phyloP scores from a whole-genome alignment of 1,140 invertebrate genomes.

The Planococcus citri region DNA sequence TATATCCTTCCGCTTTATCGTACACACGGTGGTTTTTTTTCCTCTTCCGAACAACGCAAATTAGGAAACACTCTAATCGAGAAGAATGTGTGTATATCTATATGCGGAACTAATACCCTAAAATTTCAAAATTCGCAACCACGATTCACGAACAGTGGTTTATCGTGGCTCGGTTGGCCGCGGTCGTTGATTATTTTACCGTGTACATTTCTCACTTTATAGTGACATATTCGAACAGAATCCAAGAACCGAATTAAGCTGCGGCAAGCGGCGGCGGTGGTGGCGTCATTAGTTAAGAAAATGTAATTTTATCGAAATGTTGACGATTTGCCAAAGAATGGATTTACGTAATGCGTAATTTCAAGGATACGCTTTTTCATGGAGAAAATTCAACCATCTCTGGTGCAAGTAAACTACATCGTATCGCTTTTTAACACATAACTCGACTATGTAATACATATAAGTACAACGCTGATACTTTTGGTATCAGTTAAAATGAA shows the following conservation, averaged over 20 bases:
- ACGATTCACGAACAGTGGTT: not conserved
- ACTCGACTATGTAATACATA: too few relatives aligned
- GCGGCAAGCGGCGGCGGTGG: not conserved
- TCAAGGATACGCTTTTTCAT: too few relatives aligned
- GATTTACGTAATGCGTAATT: not conserved
- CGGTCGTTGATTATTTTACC: not conserved
- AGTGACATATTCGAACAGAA: not conserved
- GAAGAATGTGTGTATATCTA: constrained; percentile 7
- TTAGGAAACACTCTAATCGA: not conserved
- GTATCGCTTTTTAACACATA: too few relatives aligned
- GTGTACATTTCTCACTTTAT: not conserved
- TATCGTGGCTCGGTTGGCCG: not conserved
- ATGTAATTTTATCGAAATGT: not conserved
- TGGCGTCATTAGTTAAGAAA: not conserved
- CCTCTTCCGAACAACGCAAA: not conserved
- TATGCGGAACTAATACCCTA: not conserved
- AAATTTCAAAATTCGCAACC: not conserved
- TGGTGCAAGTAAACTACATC: too few relatives aligned
- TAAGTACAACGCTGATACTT: too few relatives aligned
- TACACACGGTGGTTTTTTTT: not conserved
- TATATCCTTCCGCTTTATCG: not conserved
- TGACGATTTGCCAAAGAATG: not conserved
- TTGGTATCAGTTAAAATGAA: too few relatives aligned
- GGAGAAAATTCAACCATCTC: too few relatives aligned
- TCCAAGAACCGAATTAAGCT: not conserved